Conservation (phyloP, 1,140 invertebrate genomes). For the Heliothis subflexa region DNA sequence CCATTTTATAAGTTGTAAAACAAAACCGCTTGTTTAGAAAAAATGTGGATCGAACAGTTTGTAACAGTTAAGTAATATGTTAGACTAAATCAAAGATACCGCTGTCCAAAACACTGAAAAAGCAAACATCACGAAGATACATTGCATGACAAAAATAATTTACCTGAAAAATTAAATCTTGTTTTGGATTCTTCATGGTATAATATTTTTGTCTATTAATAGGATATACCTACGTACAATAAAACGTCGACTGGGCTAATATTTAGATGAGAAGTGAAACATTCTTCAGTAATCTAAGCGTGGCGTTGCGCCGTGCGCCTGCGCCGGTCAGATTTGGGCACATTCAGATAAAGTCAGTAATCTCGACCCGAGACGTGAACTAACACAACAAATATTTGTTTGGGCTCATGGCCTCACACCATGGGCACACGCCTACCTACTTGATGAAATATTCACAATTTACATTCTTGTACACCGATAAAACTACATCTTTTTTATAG, state of each 20-base stretch:
- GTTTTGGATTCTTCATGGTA: neutral
- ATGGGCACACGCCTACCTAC: slow-evolving; percentile 39
- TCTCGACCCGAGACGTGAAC: slow-evolving; percentile 70
- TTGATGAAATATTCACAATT: slow-evolving; percentile 46
- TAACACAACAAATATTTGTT: slow-evolving; percentile 77
- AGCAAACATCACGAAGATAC: too few relatives aligned
- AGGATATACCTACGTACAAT: neutral
- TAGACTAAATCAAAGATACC: too few relatives aligned
- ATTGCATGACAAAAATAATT: neutral
- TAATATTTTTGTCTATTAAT: neutral
- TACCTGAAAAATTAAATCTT: too few relatives aligned
- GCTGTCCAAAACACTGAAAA: too few relatives aligned
- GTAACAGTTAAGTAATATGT: neutral
- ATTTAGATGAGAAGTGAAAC: slow-evolving; percentile 7
- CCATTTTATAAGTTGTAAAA: slow-evolving; percentile 37
- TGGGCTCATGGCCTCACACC: slow-evolving; percentile 58
- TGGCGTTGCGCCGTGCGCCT: slow-evolving; percentile 6
- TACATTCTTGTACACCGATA: slow-evolving; percentile 18
- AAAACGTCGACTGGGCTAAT: neutral
- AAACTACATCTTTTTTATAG: slow-evolving; percentile 11
- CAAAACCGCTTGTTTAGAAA: slow-evolving; percentile 27
- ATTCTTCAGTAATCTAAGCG: slow-evolving; percentile 29
- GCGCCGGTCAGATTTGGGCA: slow-evolving; percentile 70
- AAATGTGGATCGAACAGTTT: slow-evolving; percentile 20
- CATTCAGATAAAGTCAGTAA: slow-evolving; percentile 76